Percentiles rank a stretch among this genome's conserved stretches.
Conservation (phyloP, 2,888 invertebrate genomes). For the Eupithecia tripunctaria region DNA sequence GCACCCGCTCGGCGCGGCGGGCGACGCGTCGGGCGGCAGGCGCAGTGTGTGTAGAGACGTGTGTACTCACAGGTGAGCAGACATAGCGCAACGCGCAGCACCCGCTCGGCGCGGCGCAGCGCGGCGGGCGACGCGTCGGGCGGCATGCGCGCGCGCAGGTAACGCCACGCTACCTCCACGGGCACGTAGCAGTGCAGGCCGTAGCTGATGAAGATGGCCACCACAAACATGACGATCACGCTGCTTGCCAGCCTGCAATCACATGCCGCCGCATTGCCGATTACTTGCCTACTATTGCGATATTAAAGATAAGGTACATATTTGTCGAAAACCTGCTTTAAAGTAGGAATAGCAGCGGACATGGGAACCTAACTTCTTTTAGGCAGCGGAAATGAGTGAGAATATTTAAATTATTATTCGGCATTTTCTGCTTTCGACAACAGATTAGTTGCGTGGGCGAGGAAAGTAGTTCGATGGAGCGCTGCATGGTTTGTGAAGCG, state of each 20-base stretch:
- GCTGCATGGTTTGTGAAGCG: too few species aligned
- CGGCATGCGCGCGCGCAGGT: conserved; percentile 76
- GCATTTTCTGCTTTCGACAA: neutral
- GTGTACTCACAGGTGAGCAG: conserved; percentile 92
- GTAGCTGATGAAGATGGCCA: conserved; percentile 95
- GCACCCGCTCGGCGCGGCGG: conserved; percentile 87
- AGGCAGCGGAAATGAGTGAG: neutral
- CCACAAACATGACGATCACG: conserved; percentile 88
- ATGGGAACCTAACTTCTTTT: too few species aligned
- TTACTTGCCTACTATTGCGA: too few species aligned
- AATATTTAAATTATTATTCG: neutral
- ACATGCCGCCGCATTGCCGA: neutral
- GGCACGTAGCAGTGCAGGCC: conserved; percentile 98
- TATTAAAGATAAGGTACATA: too few species aligned
- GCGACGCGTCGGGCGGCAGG: conserved; percentile 55
- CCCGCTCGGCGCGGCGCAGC: conserved; percentile 87
- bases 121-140: conserved; percentile 59
- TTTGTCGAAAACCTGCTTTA: neutral
- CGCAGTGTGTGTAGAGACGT: conserved; percentile 74
- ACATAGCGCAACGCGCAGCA: conserved; percentile 89
- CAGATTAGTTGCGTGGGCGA: neutral
- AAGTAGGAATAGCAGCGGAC: too few species aligned
- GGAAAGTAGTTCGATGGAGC: neutral
- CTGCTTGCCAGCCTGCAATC: conserved; percentile 85
- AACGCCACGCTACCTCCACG: conserved; percentile 95